These are phyloP conservation scores for Caenorhabditis sinica DNA, from an alignment of 2,888 invertebrate species.

Conservation along the genomic window DNA sequence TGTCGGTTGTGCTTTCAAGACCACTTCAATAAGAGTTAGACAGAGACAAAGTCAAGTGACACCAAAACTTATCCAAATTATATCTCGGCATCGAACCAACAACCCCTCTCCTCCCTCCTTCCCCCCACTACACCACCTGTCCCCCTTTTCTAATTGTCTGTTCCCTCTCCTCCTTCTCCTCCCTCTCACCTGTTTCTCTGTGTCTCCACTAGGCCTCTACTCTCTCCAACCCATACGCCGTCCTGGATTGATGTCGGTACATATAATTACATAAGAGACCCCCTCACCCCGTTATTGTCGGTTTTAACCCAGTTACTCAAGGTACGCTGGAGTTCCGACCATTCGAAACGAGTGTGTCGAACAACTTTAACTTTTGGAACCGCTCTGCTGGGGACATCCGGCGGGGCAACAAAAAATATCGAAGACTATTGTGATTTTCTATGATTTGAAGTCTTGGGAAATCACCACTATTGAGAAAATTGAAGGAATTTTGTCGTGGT, in stretches of 20 bases:
- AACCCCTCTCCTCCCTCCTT: not conserved
- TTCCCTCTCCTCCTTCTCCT: not conserved
- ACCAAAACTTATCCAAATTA: constrained; percentile 50
- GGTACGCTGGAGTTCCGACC: constrained; percentile 60
- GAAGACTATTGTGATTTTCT: too few relatives aligned
- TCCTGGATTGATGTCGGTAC: constrained; percentile 22
- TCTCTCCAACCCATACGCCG: not conserved
- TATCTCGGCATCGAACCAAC: not conserved
- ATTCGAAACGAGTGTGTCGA: constrained; percentile 41
- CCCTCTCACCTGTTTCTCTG: not conserved
- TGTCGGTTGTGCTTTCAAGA: constrained; percentile 31
- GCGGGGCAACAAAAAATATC: too few relatives aligned
- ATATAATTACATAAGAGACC: not conserved
- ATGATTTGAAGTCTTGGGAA: too few relatives aligned
- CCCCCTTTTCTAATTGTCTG: not conserved
- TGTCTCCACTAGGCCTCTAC: not conserved
- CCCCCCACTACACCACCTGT: too few relatives aligned
- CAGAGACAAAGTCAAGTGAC: constrained; percentile 50
- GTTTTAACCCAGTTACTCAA: constrained; percentile 60
- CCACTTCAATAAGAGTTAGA: constrained; percentile 41
- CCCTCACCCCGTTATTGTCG: not conserved
- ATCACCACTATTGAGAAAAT: too few relatives aligned
- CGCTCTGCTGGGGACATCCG: too few relatives aligned
- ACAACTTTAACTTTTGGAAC: too few relatives aligned
- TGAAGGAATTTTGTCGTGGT: too few relatives aligned